Evolutionary conservation across 2,113 vertebrate genomes (phyloP).

Genomic region (Pogonocichla stellata): DNA sequence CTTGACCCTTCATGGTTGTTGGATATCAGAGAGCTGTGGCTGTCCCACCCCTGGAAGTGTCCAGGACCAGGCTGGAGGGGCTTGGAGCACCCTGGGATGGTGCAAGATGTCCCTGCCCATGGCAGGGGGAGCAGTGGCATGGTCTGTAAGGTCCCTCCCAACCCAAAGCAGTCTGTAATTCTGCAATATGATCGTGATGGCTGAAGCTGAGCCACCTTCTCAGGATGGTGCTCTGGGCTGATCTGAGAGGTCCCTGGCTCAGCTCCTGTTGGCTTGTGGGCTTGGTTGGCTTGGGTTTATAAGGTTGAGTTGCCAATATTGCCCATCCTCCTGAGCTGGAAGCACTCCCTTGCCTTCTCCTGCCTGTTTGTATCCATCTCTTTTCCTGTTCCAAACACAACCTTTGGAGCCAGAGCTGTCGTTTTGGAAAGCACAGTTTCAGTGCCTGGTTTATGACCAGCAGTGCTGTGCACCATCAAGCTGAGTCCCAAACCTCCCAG

Average conservation of each 20-base stretch:
- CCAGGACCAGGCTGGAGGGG: neutral
- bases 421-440: neutral
- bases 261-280: neutral
- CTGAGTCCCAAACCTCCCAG: neutral
- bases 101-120: neutral
- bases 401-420: neutral
- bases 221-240: neutral
- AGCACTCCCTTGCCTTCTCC: neutral
- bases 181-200: fast-evolving
- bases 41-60: neutral
- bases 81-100: neutral
- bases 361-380: neutral
- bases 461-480: neutral
- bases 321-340: neutral
- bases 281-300: neutral
- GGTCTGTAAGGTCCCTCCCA: neutral
- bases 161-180: neutral
- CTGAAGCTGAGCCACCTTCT: neutral
- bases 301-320: neutral
- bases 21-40: neutral
- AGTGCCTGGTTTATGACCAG: neutral
- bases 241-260: neutral
- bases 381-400: neutral
- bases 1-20: fast-evolving
- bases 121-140: neutral